Percentiles rank a stretch among this genome's conserved stretches.
Conservation (phyloP, 2,113 vertebrate species). For the Melozone crissalis region DNA sequence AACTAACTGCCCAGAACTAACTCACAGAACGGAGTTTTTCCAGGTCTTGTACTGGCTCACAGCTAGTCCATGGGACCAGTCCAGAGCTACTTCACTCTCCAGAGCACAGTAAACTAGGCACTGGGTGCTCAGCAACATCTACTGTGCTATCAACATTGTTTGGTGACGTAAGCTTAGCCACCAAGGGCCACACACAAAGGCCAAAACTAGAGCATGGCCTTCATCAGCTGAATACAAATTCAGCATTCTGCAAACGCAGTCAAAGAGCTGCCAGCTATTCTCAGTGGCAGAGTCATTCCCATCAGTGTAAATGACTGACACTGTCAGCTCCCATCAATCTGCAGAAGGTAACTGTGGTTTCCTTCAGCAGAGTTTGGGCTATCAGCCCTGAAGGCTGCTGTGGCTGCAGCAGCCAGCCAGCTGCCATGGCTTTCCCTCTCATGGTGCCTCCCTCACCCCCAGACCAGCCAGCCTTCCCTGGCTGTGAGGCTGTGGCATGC, state of each 20-base stretch:
- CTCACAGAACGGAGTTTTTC: background rate
- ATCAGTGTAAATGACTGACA: background rate
- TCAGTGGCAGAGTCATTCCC: background rate
- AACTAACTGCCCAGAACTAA: background rate
- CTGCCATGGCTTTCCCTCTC: background rate
- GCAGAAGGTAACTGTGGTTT: background rate
- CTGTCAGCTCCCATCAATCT: background rate
- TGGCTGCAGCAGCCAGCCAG: background rate
- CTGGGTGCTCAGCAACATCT: background rate
- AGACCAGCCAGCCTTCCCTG: background rate
- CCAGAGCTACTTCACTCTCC: background rate
- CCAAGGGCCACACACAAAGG: fast-evolving
- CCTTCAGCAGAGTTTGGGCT: background rate
- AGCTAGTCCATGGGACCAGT: background rate
- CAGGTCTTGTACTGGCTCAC: background rate
- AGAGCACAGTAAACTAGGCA: background rate
- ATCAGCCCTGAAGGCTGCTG: background rate
- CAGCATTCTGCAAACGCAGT: background rate
- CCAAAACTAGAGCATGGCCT: background rate
- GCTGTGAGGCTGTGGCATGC: background rate
- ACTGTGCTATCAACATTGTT: background rate
- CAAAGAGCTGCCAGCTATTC: background rate
- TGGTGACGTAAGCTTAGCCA: background rate
- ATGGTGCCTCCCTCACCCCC: background rate
- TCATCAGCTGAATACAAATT: background rate